Conservation (phyloP, 2,797 vertebrate species). For the Notolabrus celidotus region DNA sequence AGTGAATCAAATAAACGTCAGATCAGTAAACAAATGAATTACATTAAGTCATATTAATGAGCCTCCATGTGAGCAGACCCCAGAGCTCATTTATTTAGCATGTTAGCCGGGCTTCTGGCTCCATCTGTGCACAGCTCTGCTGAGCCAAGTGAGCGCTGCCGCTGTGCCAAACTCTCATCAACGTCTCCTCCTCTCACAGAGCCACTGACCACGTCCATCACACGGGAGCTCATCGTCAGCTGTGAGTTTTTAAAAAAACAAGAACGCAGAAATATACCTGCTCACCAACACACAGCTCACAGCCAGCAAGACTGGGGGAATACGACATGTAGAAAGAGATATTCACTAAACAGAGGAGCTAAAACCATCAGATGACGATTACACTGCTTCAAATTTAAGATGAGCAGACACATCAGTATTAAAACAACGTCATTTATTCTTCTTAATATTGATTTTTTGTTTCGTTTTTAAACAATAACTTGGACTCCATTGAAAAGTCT, state of each 20-base stretch:
- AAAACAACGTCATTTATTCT: too few relatives aligned
- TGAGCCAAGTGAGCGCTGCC: conserved; percentile 5
- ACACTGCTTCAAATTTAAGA: too few relatives aligned
- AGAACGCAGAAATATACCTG: background rate
- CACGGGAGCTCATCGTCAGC: background rate
- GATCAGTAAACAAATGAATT: conserved; percentile 17
- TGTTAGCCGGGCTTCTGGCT: conserved; percentile 26
- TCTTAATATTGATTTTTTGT: too few relatives aligned
- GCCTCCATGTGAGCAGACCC: conserved; percentile 13
- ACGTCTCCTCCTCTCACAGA: background rate
- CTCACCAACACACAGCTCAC: background rate
- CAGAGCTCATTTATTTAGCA: conserved; percentile 18
- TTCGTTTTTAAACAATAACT: too few relatives aligned
- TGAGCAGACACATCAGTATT: too few relatives aligned
- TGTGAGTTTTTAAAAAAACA: background rate
- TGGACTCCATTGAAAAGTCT: too few relatives aligned
- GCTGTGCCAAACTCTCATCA: conserved; percentile 24
- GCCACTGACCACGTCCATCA: background rate
- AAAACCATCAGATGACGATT: too few relatives aligned
- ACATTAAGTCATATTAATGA: conserved; percentile 21
- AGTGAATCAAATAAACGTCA: conserved; percentile 16
- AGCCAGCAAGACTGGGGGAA: too few relatives aligned
- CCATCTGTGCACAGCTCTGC: conserved; percentile 33
- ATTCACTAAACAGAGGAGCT: too few relatives aligned
- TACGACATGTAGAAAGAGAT: too few relatives aligned